These are phyloP conservation scores for Amblyjoppa fuscipennis DNA, from an alignment of 2,888 invertebrate species.

Conservation along the genomic window DNA sequence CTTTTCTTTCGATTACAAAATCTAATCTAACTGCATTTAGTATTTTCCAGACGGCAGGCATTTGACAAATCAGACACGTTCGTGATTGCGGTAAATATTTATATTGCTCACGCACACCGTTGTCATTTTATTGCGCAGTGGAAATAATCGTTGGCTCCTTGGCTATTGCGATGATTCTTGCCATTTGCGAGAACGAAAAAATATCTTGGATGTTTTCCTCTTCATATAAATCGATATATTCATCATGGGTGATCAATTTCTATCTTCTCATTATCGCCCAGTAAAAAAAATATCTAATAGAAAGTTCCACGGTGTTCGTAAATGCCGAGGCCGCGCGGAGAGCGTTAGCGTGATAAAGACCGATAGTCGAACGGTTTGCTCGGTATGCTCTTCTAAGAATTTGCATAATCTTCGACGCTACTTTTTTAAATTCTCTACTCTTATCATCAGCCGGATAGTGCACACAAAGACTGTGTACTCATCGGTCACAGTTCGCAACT, in stretches of 20 bases:
- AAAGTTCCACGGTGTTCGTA: background rate
- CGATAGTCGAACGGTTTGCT: background rate
- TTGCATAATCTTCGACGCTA: slow-evolving; percentile 19
- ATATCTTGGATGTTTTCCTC: background rate
- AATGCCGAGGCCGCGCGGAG: slow-evolving; percentile 21
- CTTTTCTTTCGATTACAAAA: background rate
- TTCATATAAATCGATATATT: background rate
- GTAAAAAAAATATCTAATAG: background rate
- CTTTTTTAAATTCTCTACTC: background rate
- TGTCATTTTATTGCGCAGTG: slow-evolving; percentile 3
- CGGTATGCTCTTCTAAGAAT: slow-evolving; percentile 4
- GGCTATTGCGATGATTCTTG: background rate
- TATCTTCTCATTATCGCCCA: background rate
- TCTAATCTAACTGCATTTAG: background rate
- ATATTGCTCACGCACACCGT: background rate
- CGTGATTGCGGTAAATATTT: background rate
- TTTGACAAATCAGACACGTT: background rate
- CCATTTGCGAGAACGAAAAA: background rate
- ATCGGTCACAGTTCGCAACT: slow-evolving; percentile 27
- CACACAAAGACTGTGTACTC: slow-evolving; percentile 14
- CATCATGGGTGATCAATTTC: background rate
- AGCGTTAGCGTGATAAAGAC: slow-evolving; percentile 21
- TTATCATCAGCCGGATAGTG: slow-evolving; percentile 14
- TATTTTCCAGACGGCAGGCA: background rate
- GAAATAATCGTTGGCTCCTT: background rate